These are phyloP conservation scores for Salmo trutta DNA, from an alignment of 2,797 vertebrate genomes.

Conservation along the genomic window DNA sequence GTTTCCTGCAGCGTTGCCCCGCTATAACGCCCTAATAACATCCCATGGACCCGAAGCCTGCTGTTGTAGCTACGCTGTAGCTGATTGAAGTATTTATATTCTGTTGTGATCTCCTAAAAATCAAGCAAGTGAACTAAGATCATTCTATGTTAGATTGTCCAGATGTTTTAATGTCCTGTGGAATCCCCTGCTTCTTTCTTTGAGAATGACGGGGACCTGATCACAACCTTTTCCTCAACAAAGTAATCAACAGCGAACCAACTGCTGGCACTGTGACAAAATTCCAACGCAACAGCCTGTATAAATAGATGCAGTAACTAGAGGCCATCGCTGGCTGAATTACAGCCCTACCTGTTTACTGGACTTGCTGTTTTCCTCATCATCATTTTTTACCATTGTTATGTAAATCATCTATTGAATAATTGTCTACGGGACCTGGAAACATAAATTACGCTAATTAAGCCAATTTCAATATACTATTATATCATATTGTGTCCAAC, in stretches of 20 bases:
- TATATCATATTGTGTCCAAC: neutral
- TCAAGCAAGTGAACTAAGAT: neutral
- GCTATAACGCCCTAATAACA: neutral
- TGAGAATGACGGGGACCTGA: neutral
- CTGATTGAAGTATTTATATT: neutral
- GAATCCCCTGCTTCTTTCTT: neutral
- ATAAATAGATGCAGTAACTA: conserved; percentile 62
- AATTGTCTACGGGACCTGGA: neutral
- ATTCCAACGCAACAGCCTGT: conserved; percentile 68
- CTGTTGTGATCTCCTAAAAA: neutral
- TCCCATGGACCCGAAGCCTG: neutral
- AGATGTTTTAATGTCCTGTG: neutral
- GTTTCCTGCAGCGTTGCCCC: neutral
- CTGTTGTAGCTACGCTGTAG: neutral
- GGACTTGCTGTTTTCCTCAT: neutral
- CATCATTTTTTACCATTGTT: neutral
- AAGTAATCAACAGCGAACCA: conserved; percentile 18
- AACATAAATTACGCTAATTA: neutral
- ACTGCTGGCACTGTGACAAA: conserved; percentile 68
- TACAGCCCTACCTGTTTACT: neutral
- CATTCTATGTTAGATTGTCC: neutral
- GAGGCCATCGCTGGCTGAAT: conserved; percentile 40
- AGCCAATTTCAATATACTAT: neutral
- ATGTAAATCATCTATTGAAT: neutral
- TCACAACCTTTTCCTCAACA: neutral